These are phyloP conservation scores for Minunthozetes semirufus DNA, from an alignment of 2,888 invertebrate species.

Conservation along the genomic window DNA sequence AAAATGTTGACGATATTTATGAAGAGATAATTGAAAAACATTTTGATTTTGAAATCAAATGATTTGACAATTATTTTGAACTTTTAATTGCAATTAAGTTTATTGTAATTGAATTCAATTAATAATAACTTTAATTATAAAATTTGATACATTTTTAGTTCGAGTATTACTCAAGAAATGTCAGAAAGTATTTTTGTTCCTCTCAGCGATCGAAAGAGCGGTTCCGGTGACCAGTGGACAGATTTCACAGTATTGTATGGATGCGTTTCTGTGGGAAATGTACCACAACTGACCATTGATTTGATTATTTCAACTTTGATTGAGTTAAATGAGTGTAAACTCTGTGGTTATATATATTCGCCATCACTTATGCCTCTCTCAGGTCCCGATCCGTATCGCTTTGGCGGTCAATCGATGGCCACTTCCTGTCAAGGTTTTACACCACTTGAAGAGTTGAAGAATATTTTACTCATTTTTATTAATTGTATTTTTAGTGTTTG, in stretches of 20 bases:
- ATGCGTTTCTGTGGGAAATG: conserved; percentile 84
- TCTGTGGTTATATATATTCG: conserved; percentile 65
- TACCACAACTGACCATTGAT: conserved; percentile 77
- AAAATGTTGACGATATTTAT: no score
- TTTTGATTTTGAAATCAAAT: not conserved
- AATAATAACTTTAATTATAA: not conserved
- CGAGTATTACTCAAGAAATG: not conserved
- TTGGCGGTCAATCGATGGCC: conserved; percentile 54
- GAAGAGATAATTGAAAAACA: no score
- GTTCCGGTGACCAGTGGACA: conserved; percentile 18
- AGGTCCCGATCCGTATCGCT: conserved; percentile 70
- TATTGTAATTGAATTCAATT: no score
- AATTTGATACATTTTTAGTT: not conserved
- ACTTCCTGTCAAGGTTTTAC: conserved; percentile 49
- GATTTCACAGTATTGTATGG: conserved; percentile 51
- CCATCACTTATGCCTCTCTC: conserved; percentile 67
- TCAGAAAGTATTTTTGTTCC: not conserved
- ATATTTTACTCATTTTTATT: conserved; percentile 1
- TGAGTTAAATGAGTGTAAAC: conserved; percentile 48
- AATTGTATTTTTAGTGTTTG: conserved; percentile 55
- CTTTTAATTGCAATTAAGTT: not conserved
- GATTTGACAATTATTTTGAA: not conserved
- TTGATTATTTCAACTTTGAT: conserved; percentile 65
- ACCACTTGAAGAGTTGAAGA: not conserved
- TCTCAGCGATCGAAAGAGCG: not conserved